Evolutionary conservation across 2,888 invertebrate species (phyloP).

Genomic region (Hydriomena furcata): DNA sequence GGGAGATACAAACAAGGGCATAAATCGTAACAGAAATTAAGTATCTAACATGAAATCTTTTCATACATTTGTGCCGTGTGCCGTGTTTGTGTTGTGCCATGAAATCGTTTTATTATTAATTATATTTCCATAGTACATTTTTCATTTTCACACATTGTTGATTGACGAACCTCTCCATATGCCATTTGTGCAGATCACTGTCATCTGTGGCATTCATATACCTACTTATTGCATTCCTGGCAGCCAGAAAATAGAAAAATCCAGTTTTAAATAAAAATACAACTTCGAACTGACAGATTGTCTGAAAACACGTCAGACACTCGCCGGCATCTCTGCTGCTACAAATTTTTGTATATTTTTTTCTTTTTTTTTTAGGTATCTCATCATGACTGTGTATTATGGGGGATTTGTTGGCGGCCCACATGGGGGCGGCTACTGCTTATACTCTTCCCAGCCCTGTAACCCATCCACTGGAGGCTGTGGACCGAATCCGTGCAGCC

Average conservation of each 20-base stretch:
- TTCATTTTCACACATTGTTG: too few relatives aligned
- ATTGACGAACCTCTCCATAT: too few relatives aligned
- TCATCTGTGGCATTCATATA: too few relatives aligned
- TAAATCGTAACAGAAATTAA: too few relatives aligned
- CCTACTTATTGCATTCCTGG: too few relatives aligned
- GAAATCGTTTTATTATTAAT: too few relatives aligned
- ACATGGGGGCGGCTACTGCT: conserved; percentile 64
- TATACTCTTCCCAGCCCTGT: conserved; percentile 51
- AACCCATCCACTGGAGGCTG: conserved; percentile 51
- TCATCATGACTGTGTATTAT: conserved; percentile 64
- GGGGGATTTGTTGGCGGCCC: conserved; percentile 69
- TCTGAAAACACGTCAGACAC: neutral
- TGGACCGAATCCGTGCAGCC: conserved; percentile 42
- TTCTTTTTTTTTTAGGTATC: neutral
- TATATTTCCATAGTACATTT: too few relatives aligned
- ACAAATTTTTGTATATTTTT: neutral
- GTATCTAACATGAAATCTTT: too few relatives aligned
- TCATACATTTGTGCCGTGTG: too few relatives aligned
- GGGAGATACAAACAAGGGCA: too few relatives aligned
- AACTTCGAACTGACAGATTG: conserved; percentile 1
- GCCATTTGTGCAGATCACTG: too few relatives aligned
- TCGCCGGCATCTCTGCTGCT: neutral
- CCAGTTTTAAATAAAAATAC: neutral
- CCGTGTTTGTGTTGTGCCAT: too few relatives aligned
- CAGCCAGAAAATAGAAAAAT: neutral